Evolutionary conservation across 2,888 invertebrate species (phyloP), one percentile per base, ranked within the genome.

Genomic region (Parascotia fuliginaria): DNA sequence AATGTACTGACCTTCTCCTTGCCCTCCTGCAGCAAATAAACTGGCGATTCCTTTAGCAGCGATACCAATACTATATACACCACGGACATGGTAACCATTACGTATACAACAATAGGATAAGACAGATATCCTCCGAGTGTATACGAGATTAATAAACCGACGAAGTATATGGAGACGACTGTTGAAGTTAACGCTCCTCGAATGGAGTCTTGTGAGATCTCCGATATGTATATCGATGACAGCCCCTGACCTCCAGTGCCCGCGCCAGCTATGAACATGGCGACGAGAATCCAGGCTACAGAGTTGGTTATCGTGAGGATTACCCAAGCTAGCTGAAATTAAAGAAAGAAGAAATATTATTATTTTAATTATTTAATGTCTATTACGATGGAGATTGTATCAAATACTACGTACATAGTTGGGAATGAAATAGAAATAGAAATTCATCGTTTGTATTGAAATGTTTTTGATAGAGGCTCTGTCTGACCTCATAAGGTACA

Each of bases 241-340:
- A 83, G 70, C 0, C 79, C 79, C 44, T 88, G 87, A 0, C 88
- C 89, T 0, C 80, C 86, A 0, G 85, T 80, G 0, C 87, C 85
- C 0, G 80, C 34, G 0, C 88, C 88, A 0, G 77, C 69, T 0
- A 87, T 29, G 0, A 69, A 69, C 56, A 84, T 68, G 0, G 80
- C 73, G 0, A 65, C 45, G 3, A 87, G 65, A 0, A 88, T 68
- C 5, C 81, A 2, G 0, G 75, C 65, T 0, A 83, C 75, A 11
- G 76, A 75, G 9, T 56, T 74, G 0, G 81, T 73, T 0, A 81
- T 5, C 0, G 77, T 67, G 42, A 89, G 72, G 28, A 85, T 75
- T 0, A 67, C 13, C 89, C 89, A 89, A 3, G 75, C 49, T 1
- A 84, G 28, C 89, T 89, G 77, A 9, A 52, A 52, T 42, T 9